Conservation (phyloP, 2,113 vertebrate genomes). For the Ammodytes marinus region DNA sequence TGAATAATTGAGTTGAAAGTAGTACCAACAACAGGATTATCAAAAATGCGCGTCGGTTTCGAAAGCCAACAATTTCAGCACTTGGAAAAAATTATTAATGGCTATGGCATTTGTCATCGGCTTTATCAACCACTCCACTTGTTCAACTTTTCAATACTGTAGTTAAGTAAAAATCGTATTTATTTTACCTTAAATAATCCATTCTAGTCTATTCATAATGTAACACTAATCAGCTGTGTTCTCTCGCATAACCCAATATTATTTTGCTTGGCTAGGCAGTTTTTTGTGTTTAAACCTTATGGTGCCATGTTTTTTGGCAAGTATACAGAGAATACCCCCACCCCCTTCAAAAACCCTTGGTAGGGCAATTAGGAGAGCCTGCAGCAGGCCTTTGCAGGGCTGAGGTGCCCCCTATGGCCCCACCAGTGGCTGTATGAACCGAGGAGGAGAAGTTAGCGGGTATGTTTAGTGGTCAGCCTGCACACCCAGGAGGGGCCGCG, state of each 20-base stretch:
- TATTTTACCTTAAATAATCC: background rate
- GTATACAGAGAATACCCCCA: conserved; percentile 11
- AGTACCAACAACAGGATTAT: background rate
- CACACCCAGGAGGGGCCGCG: conserved; percentile 70
- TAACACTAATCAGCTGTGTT: background rate
- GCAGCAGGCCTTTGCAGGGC: conserved; percentile 60
- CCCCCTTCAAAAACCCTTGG: conserved; percentile 1
- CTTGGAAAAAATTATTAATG: background rate
- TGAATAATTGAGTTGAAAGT: background rate
- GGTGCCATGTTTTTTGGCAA: conserved; percentile 68
- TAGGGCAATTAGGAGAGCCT: conserved; percentile 77
- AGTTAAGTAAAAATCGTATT: background rate
- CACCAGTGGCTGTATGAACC: conserved; percentile 78
- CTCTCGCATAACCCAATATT: background rate
- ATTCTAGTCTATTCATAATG: background rate
- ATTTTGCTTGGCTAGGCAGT: conserved; percentile 23
- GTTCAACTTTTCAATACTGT: background rate
- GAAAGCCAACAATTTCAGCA: background rate
- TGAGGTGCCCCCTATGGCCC: conserved; percentile 68
- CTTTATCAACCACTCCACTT: background rate
- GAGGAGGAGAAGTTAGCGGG: conserved; percentile 74
- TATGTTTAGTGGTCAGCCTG: conserved; percentile 78
- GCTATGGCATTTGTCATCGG: background rate
- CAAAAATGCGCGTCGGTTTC: background rate
- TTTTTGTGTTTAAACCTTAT: conserved; percentile 63